Percentiles rank a stretch among this genome's conserved stretches.
phyloP scores from a whole-genome alignment of 2,113 vertebrate species.

The Siphamia tubifer region DNA sequence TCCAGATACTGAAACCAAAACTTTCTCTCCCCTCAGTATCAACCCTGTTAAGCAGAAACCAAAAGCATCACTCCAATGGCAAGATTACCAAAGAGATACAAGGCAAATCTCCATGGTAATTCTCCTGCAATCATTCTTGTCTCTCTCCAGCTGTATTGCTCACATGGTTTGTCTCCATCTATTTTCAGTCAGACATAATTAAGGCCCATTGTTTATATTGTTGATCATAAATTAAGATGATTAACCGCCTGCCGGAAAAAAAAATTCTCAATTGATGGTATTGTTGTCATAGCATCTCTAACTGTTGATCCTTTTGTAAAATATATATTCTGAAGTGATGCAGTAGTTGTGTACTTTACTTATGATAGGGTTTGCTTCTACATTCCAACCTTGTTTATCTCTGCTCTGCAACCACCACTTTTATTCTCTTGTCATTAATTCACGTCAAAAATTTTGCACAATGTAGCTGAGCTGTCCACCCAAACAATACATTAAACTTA shows the following conservation, averaged over 20 bases:
- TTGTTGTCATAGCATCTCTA: slow-evolving; percentile 37
- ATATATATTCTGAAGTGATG: slow-evolving; percentile 38
- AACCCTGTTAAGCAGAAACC: slow-evolving; percentile 28
- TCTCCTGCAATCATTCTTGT: slow-evolving; percentile 25
- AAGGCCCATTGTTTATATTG: slow-evolving; percentile 59
- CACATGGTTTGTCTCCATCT: slow-evolving; percentile 15
- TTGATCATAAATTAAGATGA: slow-evolving; percentile 64
- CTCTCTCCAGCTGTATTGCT: slow-evolving; percentile 31
- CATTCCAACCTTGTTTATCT: slow-evolving; percentile 22
- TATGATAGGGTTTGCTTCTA: slow-evolving; percentile 19
- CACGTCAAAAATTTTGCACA: slow-evolving; percentile 34
- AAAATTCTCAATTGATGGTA: slow-evolving; percentile 22
- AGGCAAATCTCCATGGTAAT: slow-evolving; percentile 26
- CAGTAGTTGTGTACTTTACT: slow-evolving; percentile 33
- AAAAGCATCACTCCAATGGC: background rate
- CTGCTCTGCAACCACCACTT: slow-evolving; percentile 23
- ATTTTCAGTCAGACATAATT: slow-evolving; percentile 60
- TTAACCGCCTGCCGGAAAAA: slow-evolving; percentile 50
- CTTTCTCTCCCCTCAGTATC: slow-evolving; percentile 12
- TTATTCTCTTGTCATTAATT: slow-evolving; percentile 26
- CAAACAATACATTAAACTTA: slow-evolving; percentile 45
- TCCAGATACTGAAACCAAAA: slow-evolving; percentile 33
- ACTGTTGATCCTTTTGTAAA: slow-evolving; percentile 23
- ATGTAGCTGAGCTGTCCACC: slow-evolving; percentile 1
- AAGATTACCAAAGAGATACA: background rate